Evolutionary conservation across 2,797 vertebrate species (phyloP).

Genomic region (Buphagus erythrorhynchus): DNA sequence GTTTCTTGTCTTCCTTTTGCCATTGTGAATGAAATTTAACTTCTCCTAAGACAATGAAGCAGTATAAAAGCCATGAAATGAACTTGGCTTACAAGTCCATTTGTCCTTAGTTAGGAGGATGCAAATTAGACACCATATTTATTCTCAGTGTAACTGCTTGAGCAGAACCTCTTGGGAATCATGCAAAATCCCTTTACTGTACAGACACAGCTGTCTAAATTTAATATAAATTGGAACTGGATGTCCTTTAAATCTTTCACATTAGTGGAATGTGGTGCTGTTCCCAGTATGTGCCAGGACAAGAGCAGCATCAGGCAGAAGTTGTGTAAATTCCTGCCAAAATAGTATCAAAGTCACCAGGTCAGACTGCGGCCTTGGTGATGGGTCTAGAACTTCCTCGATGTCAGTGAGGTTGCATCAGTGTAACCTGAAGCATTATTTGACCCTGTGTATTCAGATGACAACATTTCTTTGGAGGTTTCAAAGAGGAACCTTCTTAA

Average conservation of each 20-base stretch:
- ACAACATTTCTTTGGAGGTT: background rate
- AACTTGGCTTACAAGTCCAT: background rate
- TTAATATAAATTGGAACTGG: background rate
- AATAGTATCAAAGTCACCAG: background rate
- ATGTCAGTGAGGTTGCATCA: background rate
- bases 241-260: background rate
- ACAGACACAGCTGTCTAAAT: background rate
- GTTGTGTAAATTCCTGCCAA: background rate
- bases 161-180: background rate
- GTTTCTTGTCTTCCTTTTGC: slow-evolving; percentile 9
- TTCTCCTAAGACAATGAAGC: background rate
- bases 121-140: background rate
- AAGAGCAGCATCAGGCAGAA: background rate
- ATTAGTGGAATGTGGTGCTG: background rate
- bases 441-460: background rate
- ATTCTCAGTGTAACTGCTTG: background rate
- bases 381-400: background rate
- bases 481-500: background rate
- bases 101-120: background rate
- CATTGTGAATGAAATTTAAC: background rate
- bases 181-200: background rate
- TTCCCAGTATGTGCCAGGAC: background rate
- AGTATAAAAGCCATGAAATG: background rate
- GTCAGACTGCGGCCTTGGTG: background rate
- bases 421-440: background rate